A percentile compares a stretch with the other conserved stretches of the same genome.
Conservation (phyloP, 2,113 vertebrate genomes). For the Onychorhynchus coronatus region DNA sequence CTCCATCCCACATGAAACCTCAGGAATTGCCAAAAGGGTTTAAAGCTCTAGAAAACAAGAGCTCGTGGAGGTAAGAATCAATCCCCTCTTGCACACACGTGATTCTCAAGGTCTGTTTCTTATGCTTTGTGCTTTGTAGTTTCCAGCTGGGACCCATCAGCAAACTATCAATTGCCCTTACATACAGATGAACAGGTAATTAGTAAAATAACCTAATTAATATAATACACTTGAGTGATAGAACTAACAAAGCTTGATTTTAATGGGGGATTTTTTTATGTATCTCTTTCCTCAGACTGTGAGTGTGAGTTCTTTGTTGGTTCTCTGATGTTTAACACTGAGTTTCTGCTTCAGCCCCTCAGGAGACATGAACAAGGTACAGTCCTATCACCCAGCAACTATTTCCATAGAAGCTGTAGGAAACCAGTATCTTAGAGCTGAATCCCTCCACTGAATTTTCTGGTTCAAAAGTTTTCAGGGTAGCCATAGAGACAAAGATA, state of each 20-base stretch:
- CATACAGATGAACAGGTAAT: constrained; percentile 19
- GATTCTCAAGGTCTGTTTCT: constrained; percentile 30
- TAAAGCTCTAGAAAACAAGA: constrained; percentile 9
- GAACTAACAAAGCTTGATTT: not conserved
- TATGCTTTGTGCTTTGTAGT: not conserved
- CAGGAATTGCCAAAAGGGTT: constrained; percentile 10
- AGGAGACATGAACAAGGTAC: not conserved
- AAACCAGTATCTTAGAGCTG: constrained; percentile 1
- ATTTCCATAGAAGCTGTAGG: not conserved
- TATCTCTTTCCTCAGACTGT: not conserved
- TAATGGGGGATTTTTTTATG: not conserved
- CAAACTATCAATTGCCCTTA: constrained; percentile 12
- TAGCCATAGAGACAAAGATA: constrained; percentile 66
- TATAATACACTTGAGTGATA: constrained; percentile 20
- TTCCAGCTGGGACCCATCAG: constrained; percentile 47
- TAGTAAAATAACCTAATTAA: constrained; percentile 57
- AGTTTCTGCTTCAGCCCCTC: not conserved
- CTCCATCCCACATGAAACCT: not conserved
- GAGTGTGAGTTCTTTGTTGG: not conserved
- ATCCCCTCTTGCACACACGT: not conserved
- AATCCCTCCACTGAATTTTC: constrained; percentile 21
- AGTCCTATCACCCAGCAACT: not conserved
- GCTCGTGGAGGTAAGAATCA: constrained; percentile 28
- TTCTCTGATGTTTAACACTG: not conserved
- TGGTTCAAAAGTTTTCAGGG: constrained; percentile 49